Conservation (phyloP, 2,113 vertebrate species). For the Amphilophus citrinellus region DNA sequence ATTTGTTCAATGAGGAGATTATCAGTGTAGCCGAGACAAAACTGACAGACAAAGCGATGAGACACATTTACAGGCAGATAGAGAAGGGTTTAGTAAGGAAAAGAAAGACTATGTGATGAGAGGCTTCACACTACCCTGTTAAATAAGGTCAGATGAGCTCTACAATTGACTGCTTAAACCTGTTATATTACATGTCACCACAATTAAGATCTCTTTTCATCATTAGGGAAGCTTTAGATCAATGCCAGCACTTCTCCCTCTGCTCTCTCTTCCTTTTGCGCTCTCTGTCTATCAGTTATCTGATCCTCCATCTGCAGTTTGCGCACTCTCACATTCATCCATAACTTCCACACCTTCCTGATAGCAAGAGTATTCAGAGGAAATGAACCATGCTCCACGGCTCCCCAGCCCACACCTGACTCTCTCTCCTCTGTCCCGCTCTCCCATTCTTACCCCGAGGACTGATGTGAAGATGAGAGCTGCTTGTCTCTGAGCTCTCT, state of each 20-base stretch:
- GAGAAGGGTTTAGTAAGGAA: constrained; percentile 8
- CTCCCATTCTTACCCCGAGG: constrained; percentile 37
- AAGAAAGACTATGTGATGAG: background rate
- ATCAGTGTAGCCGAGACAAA: constrained; percentile 14
- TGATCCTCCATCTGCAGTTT: constrained; percentile 23
- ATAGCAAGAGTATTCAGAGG: constrained; percentile 37
- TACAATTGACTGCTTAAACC: constrained; percentile 59
- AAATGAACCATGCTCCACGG: constrained; percentile 42
- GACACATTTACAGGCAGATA: background rate
- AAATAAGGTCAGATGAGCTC: constrained; percentile 62
- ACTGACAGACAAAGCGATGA: constrained; percentile 23
- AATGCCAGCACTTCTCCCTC: constrained; percentile 53
- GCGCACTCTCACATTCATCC: constrained; percentile 43
- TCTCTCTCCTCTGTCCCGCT: constrained; percentile 16
- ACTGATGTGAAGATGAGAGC: constrained; percentile 75
- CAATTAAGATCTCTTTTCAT: constrained; percentile 76
- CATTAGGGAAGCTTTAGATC: constrained; percentile 66
- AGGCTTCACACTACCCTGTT: constrained; percentile 46
- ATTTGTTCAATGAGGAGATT: constrained; percentile 55
- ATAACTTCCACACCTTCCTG: constrained; percentile 51
- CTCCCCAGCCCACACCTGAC: constrained; percentile 35
- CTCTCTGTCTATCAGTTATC: constrained; percentile 43
- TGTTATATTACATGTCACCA: constrained; percentile 64
- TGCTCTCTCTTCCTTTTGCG: constrained; percentile 20
- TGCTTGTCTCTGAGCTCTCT: constrained; percentile 62